Evolutionary conservation across 2,113 vertebrate species (phyloP), one percentile per base, ranked within the genome.

Genomic region (Callipepla californica): DNA sequence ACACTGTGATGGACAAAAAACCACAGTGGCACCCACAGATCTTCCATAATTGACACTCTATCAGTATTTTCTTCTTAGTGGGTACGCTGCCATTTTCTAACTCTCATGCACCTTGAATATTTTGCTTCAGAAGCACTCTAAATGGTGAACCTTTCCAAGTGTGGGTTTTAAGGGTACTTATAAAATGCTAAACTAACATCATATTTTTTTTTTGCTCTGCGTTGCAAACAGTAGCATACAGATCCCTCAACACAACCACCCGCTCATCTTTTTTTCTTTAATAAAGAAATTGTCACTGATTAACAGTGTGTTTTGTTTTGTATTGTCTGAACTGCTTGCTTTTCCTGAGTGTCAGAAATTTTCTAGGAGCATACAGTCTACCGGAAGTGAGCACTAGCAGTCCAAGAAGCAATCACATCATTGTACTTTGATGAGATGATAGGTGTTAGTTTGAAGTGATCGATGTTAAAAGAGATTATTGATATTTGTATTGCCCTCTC

Each of bases 391-490:
- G 28, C 30, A 28, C 69, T 93, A 84, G 69, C 78, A 85, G 63
- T 58, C 61, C 84, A 92, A 82, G 75, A 93, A 93, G 59, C 70
- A 79, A 79, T 92, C 81, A 92, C 59, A 58, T 85, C 87, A 91
- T 50, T 58, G 47, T 72, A 87, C 91, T 95, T 94, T 25, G 4
- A 51, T 19, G 74, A 84, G 36, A 93, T 1, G 6, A 77, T 13
- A 80, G 81, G 80, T 82, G 32, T 55, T 85, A 9, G 50, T 20
- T 75, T 22, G 74, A 84, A 42, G 91, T 1, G 6, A 77, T 10
- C 73, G 80, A 82, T 80, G 30, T 55, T 85, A 9, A 51, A 51
- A 28, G 74, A 84, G 40, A 91, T 1, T 4, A 77, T 9, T 77
- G 81, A 82, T 82, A 28, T 55, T 85, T 8, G 45, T 15, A 79